Evolutionary conservation across 2,797 vertebrate species (phyloP), one percentile per base, ranked within the genome.

Genomic region (Amblyopsis hoosieri): DNA sequence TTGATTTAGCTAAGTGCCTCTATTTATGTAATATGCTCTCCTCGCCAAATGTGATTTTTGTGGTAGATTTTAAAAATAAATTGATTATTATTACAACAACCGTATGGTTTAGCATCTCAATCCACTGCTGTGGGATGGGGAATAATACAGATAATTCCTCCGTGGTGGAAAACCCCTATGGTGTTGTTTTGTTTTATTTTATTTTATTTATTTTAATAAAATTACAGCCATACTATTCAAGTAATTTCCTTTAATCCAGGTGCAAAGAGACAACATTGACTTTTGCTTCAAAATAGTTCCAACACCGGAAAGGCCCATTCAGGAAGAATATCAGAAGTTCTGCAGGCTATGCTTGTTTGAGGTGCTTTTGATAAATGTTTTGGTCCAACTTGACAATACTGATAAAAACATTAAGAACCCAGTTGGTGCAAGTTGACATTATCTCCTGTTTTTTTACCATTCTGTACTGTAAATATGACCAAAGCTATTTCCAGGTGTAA

Each of bases 1-100:
- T 74, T 67, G 65, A 83, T 75, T 61, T 72, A 66, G 59, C 66
- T 72, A 69, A 75, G 75, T 80, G 71, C 59, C 59, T 57, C 57
- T 72, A 59, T 70, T 75, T 64, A 72, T 74, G 58, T 65, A 72
- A 78, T 66, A 51, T 37, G 5, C 66, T 76, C 45, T 54, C 15
- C 42, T 79, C 54, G 60, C 70, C 52, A 71, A 76, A 78, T 79
- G 59, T 64, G 63, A 67, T 76, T 65, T 29, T 64, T 45, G 51
- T 66, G 54, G 54, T 61, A 67, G 60, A 63, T 79, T 71, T 70
- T 29, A 4, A 4, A 29, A 73, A 71, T 76, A 70, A 69, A 77
- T 58, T 13, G 45, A 81, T 75, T 66, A 71, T 66, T 67, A 69
- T 80, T 60, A 65, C 50, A 57, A 66, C 3, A 46, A 13, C 50